Evolutionary conservation across 2,113 vertebrate species (phyloP).

Genomic region (Cyphotilapia sp.): DNA sequence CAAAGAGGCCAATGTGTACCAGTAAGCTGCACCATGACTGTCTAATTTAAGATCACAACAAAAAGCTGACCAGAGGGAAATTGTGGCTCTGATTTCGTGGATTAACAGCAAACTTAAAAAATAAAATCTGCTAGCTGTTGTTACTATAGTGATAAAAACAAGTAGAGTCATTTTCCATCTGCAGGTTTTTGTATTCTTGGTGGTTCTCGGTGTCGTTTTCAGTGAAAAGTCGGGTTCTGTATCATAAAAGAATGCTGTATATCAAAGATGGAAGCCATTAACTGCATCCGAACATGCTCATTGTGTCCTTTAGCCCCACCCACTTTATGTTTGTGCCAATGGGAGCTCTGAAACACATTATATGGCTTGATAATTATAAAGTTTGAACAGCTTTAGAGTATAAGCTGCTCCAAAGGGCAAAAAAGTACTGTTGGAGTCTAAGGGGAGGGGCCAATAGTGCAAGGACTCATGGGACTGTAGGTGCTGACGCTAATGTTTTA

Average conservation of each 20-base stretch:
- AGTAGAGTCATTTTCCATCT: not conserved
- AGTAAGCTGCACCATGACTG: not conserved
- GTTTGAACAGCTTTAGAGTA: not conserved
- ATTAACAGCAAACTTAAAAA: not conserved
- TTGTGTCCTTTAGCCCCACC: not conserved
- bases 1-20: not conserved
- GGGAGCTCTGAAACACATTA: not conserved
- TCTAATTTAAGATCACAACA: conserved; percentile 2
- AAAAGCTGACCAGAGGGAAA: not conserved
- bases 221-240: not conserved
- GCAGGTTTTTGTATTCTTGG: not conserved
- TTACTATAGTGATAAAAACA: not conserved
- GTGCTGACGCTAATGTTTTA: not conserved
- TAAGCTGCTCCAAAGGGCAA: not conserved
- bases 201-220: accelerated
- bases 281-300: not conserved
- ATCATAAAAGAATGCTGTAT: not conserved
- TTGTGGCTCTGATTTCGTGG: not conserved
- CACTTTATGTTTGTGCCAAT: not conserved
- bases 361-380: not conserved
- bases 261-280: not conserved
- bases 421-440: not conserved
- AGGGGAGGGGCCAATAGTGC: not conserved
- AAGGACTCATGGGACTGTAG: not conserved
- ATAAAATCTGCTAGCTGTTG: not conserved